Percentiles rank a stretch among this genome's conserved stretches.
Evolutionary conservation across 2,113 vertebrate species (phyloP).

Genomic region (Erpornis zantholeuca): DNA sequence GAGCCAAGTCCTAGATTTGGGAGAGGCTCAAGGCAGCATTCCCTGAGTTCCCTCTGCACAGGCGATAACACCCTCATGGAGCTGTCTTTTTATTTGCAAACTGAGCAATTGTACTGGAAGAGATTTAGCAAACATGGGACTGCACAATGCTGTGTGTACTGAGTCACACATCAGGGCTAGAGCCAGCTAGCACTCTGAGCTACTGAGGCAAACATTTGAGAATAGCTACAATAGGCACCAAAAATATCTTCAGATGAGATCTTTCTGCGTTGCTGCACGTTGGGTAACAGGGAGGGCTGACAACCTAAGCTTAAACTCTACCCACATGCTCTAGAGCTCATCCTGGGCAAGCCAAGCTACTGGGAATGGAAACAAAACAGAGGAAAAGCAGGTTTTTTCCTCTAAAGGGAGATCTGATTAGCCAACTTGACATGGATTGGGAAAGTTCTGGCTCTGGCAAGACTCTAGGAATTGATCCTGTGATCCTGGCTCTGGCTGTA

Average conservation of each 20-base stretch:
- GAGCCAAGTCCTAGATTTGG: neutral
- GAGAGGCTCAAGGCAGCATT: neutral
- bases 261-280: slow-evolving; percentile 46
- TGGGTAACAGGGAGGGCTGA: slow-evolving; percentile 21
- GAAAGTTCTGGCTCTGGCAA: neutral
- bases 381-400: neutral
- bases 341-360: neutral
- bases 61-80: neutral
- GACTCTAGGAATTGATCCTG: neutral
- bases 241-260: slow-evolving; percentile 59
- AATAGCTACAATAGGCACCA: slow-evolving; percentile 58
- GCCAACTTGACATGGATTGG: neutral
- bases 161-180: slow-evolving; percentile 56
- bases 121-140: slow-evolving; percentile 52
- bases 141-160: slow-evolving; percentile 22
- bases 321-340: slow-evolving; percentile 19
- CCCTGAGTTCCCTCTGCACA: neutral
- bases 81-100: slow-evolving; percentile 63
- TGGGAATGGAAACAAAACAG: neutral
- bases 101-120: slow-evolving; percentile 49
- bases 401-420: neutral
- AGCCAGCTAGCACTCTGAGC: slow-evolving; percentile 40
- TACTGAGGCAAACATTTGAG: slow-evolving; percentile 58
- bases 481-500: neutral
- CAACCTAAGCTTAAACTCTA: neutral